Percentiles rank a stretch among this genome's conserved stretches.
Evolutionary conservation across 2,888 invertebrate species (phyloP).

Genomic region (Terebella lapidaria): DNA sequence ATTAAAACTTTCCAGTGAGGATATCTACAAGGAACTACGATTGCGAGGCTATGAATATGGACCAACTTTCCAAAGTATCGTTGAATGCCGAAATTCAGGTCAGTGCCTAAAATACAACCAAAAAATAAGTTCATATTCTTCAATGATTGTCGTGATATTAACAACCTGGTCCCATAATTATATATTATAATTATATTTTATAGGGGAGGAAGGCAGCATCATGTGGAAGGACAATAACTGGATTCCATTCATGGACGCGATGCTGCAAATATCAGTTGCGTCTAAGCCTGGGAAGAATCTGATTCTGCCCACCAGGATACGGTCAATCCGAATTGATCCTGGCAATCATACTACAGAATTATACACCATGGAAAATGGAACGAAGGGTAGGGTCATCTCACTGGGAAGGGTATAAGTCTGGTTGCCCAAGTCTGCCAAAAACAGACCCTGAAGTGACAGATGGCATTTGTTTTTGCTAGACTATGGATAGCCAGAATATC

Average conservation of each 20-base stretch:
- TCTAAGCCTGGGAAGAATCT: conserved; percentile 70
- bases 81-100: no score
- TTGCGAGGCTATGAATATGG: conserved; percentile 54
- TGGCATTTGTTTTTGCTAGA: no score
- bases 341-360: conserved; percentile 6
- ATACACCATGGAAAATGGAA: not conserved
- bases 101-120: no score
- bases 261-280: conserved; percentile 87
- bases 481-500: no score
- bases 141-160: no score
- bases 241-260: conserved; percentile 92
- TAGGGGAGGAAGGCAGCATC: conserved; percentile 66
- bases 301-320: conserved; percentile 83
- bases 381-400: no score
- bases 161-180: no score
- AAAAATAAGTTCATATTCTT: no score
- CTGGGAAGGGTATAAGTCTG: no score
- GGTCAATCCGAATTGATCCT: conserved; percentile 77
- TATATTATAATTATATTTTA: no score
- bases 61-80: conserved; percentile 63
- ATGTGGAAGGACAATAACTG: conserved; percentile 67
- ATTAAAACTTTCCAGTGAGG: conserved; percentile 31
- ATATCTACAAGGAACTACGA: conserved; percentile 52
- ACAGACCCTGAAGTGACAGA: no score
- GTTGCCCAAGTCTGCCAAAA: no score